A percentile compares a stretch with the other conserved stretches of the same genome.
phyloP scores from a whole-genome alignment of 2,888 invertebrate genomes.

The Volucella inflata region DNA sequence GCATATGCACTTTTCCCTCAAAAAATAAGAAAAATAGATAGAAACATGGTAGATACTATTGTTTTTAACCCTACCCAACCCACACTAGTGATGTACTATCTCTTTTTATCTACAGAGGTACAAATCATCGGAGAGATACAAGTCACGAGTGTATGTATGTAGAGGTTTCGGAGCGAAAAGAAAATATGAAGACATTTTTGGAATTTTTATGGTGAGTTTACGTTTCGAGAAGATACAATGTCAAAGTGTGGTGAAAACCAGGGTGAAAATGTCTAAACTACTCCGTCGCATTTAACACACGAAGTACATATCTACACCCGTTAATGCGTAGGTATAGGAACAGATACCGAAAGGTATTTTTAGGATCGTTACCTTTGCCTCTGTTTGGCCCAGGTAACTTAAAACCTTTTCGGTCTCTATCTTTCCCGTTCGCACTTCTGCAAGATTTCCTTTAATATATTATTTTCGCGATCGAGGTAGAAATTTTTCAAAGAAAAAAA shows the following conservation, averaged over 20 bases:
- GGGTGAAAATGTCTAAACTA: conserved; percentile 56
- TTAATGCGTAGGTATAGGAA: conserved; percentile 54
- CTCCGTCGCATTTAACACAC: conserved; percentile 55
- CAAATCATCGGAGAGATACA: conserved; percentile 37
- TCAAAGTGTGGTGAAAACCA: conserved; percentile 57
- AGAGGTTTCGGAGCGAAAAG: not conserved
- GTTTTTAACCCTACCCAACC: conserved; percentile 1
- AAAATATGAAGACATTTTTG: conserved; percentile 15
- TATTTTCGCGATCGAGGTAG: conserved; percentile 61
- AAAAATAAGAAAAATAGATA: not conserved
- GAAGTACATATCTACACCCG: conserved; percentile 22
- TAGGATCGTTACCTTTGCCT: conserved; percentile 48
- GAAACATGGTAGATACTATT: too few relatives aligned
- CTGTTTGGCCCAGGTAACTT: conserved; percentile 56
- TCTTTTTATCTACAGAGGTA: conserved; percentile 26
- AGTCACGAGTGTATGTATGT: not conserved
- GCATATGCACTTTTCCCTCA: not conserved
- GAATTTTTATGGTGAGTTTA: conserved; percentile 58
- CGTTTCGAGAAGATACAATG: conserved; percentile 44
- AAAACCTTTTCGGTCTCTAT: conserved; percentile 55
- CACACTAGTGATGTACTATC: conserved; percentile 22
- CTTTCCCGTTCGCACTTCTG: conserved; percentile 22
- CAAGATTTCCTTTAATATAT: conserved; percentile 14
- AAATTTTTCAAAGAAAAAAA: conserved; percentile 28
- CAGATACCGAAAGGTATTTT: conserved; percentile 35